Percentiles rank a stretch among this genome's conserved stretches.
phyloP scores from a whole-genome alignment of 2,888 invertebrate genomes.

The Notodonta dromedarius region DNA sequence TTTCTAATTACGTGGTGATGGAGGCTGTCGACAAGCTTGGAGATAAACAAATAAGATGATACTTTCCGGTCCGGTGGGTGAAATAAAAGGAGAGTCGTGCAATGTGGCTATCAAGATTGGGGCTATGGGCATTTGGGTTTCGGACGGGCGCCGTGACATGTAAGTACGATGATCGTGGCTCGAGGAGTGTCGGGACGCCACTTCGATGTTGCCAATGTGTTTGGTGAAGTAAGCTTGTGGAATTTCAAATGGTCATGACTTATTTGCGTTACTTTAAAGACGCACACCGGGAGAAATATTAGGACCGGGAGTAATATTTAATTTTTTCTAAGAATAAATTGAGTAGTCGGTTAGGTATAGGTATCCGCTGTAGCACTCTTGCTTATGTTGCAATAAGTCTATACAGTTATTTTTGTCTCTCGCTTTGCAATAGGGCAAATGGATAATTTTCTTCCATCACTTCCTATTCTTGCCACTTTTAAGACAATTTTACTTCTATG shows the following conservation, averaged over 20 bases:
- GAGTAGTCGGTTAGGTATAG: no score
- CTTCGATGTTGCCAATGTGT: conserved; percentile 5
- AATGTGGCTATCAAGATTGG: conserved; percentile 50
- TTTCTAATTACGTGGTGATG: conserved; percentile 77
- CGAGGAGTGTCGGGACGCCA: not conserved
- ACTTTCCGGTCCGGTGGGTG: conserved; percentile 62
- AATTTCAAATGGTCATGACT: not conserved
- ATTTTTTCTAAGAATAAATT: no score
- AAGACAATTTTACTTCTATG: no score
- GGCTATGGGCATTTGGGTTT: conserved; percentile 43
- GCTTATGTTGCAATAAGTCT: no score
- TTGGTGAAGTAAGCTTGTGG: not conserved
- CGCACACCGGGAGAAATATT: no score
- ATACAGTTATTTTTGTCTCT: no score
- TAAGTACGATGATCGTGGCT: not conserved
- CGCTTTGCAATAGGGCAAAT: no score
- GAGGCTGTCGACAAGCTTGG: conserved; percentile 68
- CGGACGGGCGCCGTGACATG: conserved; percentile 12
- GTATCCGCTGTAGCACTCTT: no score
- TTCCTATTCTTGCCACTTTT: no score
- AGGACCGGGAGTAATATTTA: no score
- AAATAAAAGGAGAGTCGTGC: conserved; percentile 46
- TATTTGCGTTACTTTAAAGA: no score
- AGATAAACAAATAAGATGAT: conserved; percentile 81
- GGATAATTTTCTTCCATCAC: no score